Percentiles rank a stretch among this genome's conserved stretches.
Conservation (phyloP, 37 sponge, comb jelly and placozoan genomes). For the Theonella swinhoei region DNA sequence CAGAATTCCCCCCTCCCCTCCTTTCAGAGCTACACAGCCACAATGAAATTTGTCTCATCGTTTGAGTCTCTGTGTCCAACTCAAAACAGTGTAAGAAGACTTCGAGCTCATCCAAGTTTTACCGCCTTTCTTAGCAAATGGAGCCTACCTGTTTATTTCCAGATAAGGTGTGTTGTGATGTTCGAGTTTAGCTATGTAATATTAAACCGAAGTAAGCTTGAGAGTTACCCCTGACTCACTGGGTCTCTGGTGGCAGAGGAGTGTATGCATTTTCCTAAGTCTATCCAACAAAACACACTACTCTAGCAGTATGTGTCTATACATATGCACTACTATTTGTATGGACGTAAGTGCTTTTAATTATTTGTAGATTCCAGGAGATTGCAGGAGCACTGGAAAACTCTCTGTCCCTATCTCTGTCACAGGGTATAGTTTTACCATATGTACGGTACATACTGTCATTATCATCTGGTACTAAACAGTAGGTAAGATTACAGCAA, state of each 20-base stretch:
- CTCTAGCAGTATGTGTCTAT: no score
- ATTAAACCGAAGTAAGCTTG: background rate
- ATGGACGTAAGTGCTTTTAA: background rate
- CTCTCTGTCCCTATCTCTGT: constrained; percentile 46
- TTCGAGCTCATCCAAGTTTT: constrained; percentile 59
- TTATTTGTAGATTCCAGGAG: constrained; percentile 79
- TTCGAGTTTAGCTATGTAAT: no score
- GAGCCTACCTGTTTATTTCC: constrained; percentile 98
- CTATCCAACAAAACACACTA: no score
- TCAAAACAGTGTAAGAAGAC: constrained; percentile 46
- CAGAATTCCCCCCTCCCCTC: no score
- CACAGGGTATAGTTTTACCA: background rate
- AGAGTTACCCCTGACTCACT: background rate
- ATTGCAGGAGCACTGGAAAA: constrained; percentile 81
- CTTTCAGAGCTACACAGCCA: constrained; percentile 83
- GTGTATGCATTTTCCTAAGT: no score
- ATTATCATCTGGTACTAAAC: background rate
- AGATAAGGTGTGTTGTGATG: constrained; percentile 87
- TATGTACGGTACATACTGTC: constrained; percentile 11
- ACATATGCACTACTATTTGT: background rate
- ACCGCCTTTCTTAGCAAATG: constrained; percentile 88
- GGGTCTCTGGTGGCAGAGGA: no score
- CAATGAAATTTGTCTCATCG: constrained; percentile 68
- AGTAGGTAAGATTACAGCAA: background rate
- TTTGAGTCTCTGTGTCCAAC: constrained; percentile 76